Base-by-base conservation (phyloP, 2,113 vertebrate species). In the Hymenochirus boettgeri region DNA sequence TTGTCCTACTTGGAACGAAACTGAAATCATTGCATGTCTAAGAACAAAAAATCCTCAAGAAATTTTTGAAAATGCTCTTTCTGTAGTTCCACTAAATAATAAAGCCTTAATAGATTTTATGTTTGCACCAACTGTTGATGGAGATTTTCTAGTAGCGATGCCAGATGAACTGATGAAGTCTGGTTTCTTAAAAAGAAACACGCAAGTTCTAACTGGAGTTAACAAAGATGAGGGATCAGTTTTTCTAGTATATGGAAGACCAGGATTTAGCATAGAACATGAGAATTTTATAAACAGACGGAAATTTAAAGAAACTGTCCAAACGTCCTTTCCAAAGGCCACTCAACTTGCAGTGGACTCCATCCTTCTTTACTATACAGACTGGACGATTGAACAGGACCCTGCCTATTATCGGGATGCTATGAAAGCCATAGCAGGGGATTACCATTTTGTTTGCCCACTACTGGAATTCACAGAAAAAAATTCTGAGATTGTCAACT, bases 151-250 rank as follows among this genome's bases (percentile, higher is more conserved):
- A 18, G 53, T 70, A 19, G 78, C 79, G 21, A 15, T 65, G 18
- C 69, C 78, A 0, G 71, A 74, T 17, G 76, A 72, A 17, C 47
- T 87, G 55, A 62, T 88, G 24, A 52, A 47, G n/a, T 9, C 4
- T 5, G 29, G 9, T 31, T 57, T 29, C 0, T 59, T 54, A 7
- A 66, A 80, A 25, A 62, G 75, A 19, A 77, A 83, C 19, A 84
- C 78, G 33, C 76, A 86, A 0, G 23, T 88, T 25, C 33, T 88
- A 19, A 24, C 84, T 13, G 86, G 85, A 1, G 2, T 83, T 17
- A 86, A 76, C 61, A 74, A 67, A 10, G 73, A 89, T 9, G 83
- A 89, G 73, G 86, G 82, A 7, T 65, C 78, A 0, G 77, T 60
- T 47, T 77, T 86, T 29, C 23, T 83, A 10, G 0, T 73, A 4